Evolutionary conservation across 2,797 vertebrate species (phyloP).

Genomic region (Eulemur albifrons): DNA sequence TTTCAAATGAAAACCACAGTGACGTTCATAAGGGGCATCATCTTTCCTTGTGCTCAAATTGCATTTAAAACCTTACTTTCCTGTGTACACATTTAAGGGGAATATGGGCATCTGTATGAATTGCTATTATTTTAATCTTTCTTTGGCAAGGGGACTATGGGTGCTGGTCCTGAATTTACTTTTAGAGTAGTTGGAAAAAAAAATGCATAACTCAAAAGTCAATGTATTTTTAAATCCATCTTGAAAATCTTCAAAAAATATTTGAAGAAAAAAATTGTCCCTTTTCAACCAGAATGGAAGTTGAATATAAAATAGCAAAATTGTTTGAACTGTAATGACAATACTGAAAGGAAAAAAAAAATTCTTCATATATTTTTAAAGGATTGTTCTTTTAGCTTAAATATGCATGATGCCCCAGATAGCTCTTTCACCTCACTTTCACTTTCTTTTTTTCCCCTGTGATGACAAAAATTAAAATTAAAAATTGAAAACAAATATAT

Average conservation of each 20-base stretch:
- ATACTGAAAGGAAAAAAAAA: slow-evolving; percentile 44
- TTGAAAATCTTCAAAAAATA: slow-evolving; percentile 47
- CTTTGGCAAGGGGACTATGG: background rate
- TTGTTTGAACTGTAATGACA: slow-evolving; percentile 23
- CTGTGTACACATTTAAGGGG: too few species aligned
- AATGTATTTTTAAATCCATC: slow-evolving; percentile 50
- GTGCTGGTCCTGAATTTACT: background rate
- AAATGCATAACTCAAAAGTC: background rate
- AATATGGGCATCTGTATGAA: background rate
- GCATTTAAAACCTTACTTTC: background rate
- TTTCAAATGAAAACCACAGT: background rate
- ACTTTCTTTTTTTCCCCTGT: background rate
- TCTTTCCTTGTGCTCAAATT: background rate
- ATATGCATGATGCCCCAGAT: slow-evolving; percentile 11
- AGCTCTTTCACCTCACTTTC: background rate
- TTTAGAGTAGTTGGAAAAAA: background rate
- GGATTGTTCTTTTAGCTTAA: slow-evolving; percentile 57
- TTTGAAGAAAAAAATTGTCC: slow-evolving; percentile 43
- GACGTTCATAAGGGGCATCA: background rate
- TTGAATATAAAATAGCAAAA: slow-evolving; percentile 25
- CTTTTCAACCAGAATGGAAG: slow-evolving; percentile 44
- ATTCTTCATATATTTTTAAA: background rate
- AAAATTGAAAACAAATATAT: background rate
- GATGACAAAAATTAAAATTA: background rate
- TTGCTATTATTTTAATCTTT: background rate